phyloP scores from a whole-genome alignment of 2,888 invertebrate species.

The Oscheius sp. region DNA sequence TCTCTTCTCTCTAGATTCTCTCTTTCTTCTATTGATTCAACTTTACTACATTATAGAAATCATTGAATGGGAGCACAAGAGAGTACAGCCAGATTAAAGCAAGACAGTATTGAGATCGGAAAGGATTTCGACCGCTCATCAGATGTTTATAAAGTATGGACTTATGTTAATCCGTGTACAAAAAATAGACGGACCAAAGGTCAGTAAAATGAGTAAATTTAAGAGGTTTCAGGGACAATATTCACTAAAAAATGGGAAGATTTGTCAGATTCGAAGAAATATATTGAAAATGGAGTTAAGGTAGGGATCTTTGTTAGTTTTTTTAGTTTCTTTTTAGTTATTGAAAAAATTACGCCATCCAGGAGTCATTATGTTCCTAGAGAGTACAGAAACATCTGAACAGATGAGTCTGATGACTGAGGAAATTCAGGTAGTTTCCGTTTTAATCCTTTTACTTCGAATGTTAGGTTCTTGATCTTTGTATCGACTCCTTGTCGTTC shows the following conservation, averaged over 20 bases:
- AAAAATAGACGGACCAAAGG: conserved; percentile 22
- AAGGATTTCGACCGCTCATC: conserved; percentile 20
- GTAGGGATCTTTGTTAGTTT: neutral
- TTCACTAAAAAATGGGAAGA: conserved; percentile 18
- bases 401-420: conserved; percentile 14
- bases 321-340: conserved; percentile 4
- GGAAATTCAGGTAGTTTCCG: conserved; percentile 19
- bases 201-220: neutral
- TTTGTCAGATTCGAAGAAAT: conserved; percentile 12
- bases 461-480: conserved; percentile 28
- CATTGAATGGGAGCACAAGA: conserved; percentile 29
- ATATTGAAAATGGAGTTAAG: conserved; percentile 26
- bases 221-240: conserved; percentile 9
- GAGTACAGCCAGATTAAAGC: neutral
- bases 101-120: conserved; percentile 17
- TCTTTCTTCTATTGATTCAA: neutral
- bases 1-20: neutral
- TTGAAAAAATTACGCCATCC: conserved; percentile 32
- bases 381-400: neutral
- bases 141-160: conserved; percentile 18
- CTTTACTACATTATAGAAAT: neutral
- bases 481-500: conserved; percentile 18
- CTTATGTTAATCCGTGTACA: conserved; percentile 23
- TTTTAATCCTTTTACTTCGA: neutral
- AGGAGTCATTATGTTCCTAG: conserved; percentile 24